Percentiles rank a stretch among this genome's conserved stretches.
phyloP scores from a whole-genome alignment of 2,797 vertebrate genomes.

The Peromyscus aztecus region DNA sequence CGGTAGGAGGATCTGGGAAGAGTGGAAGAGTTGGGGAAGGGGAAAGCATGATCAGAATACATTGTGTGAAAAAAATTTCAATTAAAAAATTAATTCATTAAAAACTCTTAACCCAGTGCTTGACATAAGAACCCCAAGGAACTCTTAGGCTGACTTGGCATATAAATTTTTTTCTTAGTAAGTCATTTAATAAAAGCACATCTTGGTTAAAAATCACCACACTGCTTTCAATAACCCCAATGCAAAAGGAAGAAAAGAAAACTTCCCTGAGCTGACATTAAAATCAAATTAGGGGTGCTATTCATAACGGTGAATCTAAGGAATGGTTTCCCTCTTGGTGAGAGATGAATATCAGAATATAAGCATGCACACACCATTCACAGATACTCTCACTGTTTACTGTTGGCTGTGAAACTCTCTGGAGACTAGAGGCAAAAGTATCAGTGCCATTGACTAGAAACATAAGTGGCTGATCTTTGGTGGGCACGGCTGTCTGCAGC shows the following conservation, averaged over 20 bases:
- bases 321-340: background rate
- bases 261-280: slow-evolving; percentile 25
- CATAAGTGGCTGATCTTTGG: background rate
- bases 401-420: background rate
- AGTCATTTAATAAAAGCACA: slow-evolving; percentile 59
- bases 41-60: background rate
- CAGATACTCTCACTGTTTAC: background rate
- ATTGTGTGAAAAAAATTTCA: background rate
- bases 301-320: slow-evolving; percentile 51
- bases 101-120: background rate
- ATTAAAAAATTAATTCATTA: background rate
- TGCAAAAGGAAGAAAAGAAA: slow-evolving; percentile 57
- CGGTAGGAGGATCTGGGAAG: background rate
- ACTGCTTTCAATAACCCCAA: slow-evolving; percentile 22
- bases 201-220: slow-evolving; percentile 43
- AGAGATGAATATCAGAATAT: slow-evolving; percentile 30
- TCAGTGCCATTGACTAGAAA: background rate
- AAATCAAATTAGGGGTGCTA: slow-evolving; percentile 54
- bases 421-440: background rate
- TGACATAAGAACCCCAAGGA: background rate
- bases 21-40: background rate
- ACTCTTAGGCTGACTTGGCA: background rate
- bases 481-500: background rate
- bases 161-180: slow-evolving; percentile 52
- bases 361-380: background rate